Percentiles rank a stretch among this genome's conserved stretches.
Evolutionary conservation across 1,140 invertebrate genomes (phyloP).

Genomic region (Meloidogyne chitwoodi): DNA sequence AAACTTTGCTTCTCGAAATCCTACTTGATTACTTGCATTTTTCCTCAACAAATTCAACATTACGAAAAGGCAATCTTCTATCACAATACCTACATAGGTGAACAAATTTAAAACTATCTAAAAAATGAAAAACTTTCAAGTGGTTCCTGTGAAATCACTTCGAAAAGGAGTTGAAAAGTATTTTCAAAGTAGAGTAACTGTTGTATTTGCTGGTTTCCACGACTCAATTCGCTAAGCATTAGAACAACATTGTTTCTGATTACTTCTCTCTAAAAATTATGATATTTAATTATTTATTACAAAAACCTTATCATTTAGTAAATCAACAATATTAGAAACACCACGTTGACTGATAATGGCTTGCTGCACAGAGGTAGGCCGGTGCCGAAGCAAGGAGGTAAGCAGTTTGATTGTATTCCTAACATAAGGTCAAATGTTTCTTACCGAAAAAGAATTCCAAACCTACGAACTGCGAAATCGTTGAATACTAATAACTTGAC

Average conservation of each 20-base stretch:
- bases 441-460: slow-evolving; percentile 8
- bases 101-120: background rate
- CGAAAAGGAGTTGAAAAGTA: slow-evolving; percentile 89
- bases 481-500: slow-evolving; percentile 78
- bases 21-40: slow-evolving; percentile 95
- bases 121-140: slow-evolving; percentile 73
- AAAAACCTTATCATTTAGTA: slow-evolving; percentile 71
- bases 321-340: slow-evolving; percentile 94
- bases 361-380: slow-evolving; percentile 85
- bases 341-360: slow-evolving; percentile 88
- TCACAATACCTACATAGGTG: slow-evolving; percentile 73
- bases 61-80: slow-evolving; percentile 92
- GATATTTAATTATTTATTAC: background rate
- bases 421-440: slow-evolving; percentile 7
- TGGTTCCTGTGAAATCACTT: slow-evolving; percentile 86
- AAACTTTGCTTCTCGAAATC: slow-evolving; percentile 84
- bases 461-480: slow-evolving; percentile 51
- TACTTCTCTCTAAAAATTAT: slow-evolving; percentile 62
- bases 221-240: slow-evolving; percentile 85
- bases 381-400: slow-evolving; percentile 73
- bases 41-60: slow-evolving; percentile 88
- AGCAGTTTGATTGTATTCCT: slow-evolving; percentile 73
- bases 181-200: slow-evolving; percentile 99
- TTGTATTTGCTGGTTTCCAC: slow-evolving; percentile 93
- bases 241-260: slow-evolving; percentile 89